Evolutionary conservation across 2,113 vertebrate species (phyloP).

Genomic region (Sebastes fasciatus): DNA sequence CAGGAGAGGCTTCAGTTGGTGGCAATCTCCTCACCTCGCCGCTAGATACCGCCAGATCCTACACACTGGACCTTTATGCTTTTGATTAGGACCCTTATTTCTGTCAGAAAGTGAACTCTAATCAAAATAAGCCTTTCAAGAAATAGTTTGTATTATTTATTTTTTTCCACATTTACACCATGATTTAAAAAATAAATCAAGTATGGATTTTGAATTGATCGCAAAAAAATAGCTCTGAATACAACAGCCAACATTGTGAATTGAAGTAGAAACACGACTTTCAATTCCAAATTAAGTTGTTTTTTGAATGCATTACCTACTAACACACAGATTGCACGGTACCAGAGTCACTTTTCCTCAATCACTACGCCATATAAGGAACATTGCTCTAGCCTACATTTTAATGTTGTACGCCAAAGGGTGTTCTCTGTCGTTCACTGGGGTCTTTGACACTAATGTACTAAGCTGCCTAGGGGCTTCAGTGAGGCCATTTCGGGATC

Average conservation of each 20-base stretch:
- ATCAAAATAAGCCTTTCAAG: not conserved
- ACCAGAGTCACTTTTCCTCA: conserved; percentile 32
- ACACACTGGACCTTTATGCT: not conserved
- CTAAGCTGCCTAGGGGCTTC: conserved; percentile 67
- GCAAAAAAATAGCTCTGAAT: not conserved
- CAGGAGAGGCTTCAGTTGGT: no score
- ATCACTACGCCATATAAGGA: conserved; percentile 37
- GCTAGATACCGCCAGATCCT: no score
- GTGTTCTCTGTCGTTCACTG: conserved; percentile 68
- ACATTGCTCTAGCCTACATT: conserved; percentile 61
- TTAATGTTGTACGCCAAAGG: conserved; percentile 57
- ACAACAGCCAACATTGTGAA: not conserved
- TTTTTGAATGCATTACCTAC: conserved; percentile 5
- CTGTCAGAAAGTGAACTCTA: not conserved
- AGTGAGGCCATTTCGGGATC: conserved; percentile 67
- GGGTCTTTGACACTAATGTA: conserved; percentile 78
- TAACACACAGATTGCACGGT: conserved; percentile 44
- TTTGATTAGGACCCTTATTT: not conserved
- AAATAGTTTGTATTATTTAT: not conserved
- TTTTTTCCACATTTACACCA: no score
- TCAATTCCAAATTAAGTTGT: not conserved
- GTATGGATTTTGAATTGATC: not conserved
- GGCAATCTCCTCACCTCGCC: no score
- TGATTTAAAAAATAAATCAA: not conserved
- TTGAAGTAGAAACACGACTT: conserved; percentile 23